Conservation (phyloP, 2,888 invertebrate genomes). For the Limnephilus auricula region DNA sequence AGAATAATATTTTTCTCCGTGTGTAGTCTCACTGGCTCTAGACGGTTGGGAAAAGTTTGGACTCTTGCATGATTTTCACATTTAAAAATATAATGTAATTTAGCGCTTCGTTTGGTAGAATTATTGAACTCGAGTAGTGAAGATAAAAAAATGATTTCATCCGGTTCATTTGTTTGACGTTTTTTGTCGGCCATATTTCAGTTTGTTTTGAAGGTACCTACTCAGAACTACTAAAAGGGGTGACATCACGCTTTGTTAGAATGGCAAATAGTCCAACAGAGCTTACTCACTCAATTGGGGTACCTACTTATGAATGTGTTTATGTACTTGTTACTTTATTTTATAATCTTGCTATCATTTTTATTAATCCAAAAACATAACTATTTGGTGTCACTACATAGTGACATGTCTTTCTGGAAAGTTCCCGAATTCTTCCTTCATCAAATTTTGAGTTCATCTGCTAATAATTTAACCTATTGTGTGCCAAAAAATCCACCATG, state of each 20-base stretch:
- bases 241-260: neutral
- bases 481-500: no score
- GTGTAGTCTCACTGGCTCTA: no score
- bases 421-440: no score
- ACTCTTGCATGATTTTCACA: no score
- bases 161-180: neutral
- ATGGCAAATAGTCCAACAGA: neutral
- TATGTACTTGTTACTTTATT: neutral
- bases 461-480: no score
- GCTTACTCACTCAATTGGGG: neutral
- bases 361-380: neutral
- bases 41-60: no score
- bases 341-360: no score
- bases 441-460: no score
- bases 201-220: neutral
- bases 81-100: no score
- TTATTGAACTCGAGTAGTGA: neutral
- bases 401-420: no score
- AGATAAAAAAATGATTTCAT: neutral
- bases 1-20: no score
- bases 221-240: neutral
- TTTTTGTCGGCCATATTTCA: neutral
- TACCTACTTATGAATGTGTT: neutral
- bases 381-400: neutral
- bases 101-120: no score